Evolutionary conservation across 2,797 vertebrate species (phyloP).

Genomic region (Coregonus suidteri): DNA sequence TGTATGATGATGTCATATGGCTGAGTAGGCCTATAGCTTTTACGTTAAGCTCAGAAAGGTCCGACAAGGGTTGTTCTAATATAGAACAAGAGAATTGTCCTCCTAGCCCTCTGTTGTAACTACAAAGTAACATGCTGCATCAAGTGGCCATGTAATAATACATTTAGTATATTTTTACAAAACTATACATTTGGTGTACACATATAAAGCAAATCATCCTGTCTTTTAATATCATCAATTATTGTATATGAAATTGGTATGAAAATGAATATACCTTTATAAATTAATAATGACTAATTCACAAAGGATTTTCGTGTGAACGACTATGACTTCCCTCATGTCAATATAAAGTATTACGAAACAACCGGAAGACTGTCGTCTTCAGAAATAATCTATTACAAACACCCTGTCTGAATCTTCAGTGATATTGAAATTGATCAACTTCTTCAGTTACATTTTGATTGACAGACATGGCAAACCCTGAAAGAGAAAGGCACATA

Average conservation of each 20-base stretch:
- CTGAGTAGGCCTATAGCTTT: neutral
- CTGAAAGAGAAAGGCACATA: constrained; percentile 3
- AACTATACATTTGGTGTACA: neutral
- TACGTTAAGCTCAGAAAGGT: neutral
- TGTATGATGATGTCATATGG: too few species aligned
- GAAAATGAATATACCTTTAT: neutral
- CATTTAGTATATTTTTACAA: neutral
- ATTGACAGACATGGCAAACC: constrained; percentile 2
- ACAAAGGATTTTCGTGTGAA: neutral
- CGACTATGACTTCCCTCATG: neutral
- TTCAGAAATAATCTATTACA: neutral
- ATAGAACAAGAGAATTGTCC: constrained; percentile 6
- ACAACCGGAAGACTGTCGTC: neutral
- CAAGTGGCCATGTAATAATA: neutral
- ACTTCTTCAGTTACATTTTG: neutral
- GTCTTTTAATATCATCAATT: neutral
- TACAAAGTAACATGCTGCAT: neutral
- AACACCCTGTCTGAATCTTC: constrained; percentile 1
- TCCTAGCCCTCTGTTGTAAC: neutral
- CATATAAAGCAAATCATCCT: neutral
- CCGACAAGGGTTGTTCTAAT: constrained; percentile 7
- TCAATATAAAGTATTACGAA: neutral
- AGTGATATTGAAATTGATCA: neutral
- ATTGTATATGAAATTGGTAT: neutral
- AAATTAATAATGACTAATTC: neutral